Conservation (phyloP, 2,113 vertebrate species). For the Cyanocitta stelleri region DNA sequence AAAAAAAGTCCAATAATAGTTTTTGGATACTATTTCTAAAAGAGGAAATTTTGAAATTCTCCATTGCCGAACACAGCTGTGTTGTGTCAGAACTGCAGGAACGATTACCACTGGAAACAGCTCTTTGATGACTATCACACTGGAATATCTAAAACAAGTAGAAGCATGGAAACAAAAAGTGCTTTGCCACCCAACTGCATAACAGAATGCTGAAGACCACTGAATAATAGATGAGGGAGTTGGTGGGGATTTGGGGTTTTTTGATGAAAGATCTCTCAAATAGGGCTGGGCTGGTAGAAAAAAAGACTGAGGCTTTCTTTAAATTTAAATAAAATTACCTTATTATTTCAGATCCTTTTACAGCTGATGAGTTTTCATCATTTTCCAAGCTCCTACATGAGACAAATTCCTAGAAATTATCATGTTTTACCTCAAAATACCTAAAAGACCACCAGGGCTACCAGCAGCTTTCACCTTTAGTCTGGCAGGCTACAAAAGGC, state of each 20-base stretch:
- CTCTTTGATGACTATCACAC: slow-evolving; percentile 57
- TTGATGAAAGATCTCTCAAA: neutral
- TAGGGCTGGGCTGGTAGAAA: neutral
- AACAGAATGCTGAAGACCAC: slow-evolving; percentile 9
- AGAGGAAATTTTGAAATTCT: neutral
- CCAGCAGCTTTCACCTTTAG: neutral
- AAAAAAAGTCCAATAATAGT: neutral
- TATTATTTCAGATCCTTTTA: neutral
- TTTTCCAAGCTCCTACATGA: neutral
- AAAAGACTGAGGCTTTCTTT: neutral
- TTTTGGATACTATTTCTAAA: slow-evolving; percentile 32
- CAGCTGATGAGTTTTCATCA: neutral
- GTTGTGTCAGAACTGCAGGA: slow-evolving; percentile 46
- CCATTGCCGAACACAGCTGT: slow-evolving; percentile 18
- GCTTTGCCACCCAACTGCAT: slow-evolving; percentile 51
- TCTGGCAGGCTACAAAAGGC: neutral
- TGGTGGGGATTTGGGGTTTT: neutral
- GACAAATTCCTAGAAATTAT: neutral
- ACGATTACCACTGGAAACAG: slow-evolving; percentile 13
- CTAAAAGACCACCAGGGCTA: neutral
- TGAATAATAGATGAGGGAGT: neutral
- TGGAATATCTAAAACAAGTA: slow-evolving; percentile 54
- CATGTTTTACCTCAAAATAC: slow-evolving; percentile 23
- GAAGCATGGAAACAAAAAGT: slow-evolving; percentile 36
- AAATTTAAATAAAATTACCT: neutral